These are phyloP conservation scores for Perodicticus potto DNA, from an alignment of 2,797 vertebrate genomes.

Conservation along the genomic window DNA sequence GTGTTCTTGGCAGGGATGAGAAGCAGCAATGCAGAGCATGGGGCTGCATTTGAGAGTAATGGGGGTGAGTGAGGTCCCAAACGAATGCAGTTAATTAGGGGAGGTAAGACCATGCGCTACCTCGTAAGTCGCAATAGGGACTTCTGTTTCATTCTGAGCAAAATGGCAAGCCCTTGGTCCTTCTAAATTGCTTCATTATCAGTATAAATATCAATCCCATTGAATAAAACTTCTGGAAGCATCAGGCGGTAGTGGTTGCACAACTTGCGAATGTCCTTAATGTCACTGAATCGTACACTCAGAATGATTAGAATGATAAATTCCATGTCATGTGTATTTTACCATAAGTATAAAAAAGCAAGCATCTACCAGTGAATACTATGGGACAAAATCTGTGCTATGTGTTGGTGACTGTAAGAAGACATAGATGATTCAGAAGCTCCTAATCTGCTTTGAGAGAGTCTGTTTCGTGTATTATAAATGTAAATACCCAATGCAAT, in stretches of 20 bases:
- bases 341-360: neutral
- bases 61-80: neutral
- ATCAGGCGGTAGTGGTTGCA: neutral
- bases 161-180: neutral
- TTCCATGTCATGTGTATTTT: neutral
- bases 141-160: conserved; percentile 11
- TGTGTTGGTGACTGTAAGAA: neutral
- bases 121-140: neutral
- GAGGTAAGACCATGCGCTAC: neutral
- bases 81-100: neutral
- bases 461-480: neutral
- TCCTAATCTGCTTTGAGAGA: neutral
- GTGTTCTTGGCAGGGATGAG: neutral
- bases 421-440: neutral
- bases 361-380: neutral
- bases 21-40: neutral
- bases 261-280: neutral
- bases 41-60: neutral
- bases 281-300: neutral
- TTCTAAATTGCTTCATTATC: neutral
- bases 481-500: neutral
- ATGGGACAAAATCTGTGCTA: neutral
- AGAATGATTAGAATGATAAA: neutral
- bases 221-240: neutral
- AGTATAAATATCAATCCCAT: neutral